phyloP scores from a whole-genome alignment of 2,113 vertebrate species.

The Pollimyrus isidori region DNA sequence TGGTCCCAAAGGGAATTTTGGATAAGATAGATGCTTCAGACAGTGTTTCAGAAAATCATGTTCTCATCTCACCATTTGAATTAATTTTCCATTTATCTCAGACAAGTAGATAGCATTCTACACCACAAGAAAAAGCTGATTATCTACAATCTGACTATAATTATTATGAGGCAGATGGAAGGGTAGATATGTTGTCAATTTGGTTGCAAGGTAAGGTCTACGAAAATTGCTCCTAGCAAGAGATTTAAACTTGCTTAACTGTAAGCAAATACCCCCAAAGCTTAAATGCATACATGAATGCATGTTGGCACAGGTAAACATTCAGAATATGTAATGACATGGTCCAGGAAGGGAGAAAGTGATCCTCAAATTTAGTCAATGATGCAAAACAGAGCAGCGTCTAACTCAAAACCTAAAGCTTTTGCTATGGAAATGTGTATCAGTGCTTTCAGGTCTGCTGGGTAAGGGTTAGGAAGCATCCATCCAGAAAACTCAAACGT shows the following conservation, averaged over 20 bases:
- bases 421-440: neutral
- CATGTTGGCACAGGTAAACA: neutral
- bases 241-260: neutral
- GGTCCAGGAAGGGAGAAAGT: neutral
- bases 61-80: neutral
- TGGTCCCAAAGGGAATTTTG: too few species aligned
- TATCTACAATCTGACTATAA: neutral
- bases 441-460: too few species aligned
- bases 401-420: neutral
- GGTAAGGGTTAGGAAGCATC: neutral
- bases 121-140: neutral
- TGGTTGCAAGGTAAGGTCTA: neutral
- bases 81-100: neutral
- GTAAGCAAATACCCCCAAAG: neutral
- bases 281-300: neutral
- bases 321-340: neutral
- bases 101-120: neutral
- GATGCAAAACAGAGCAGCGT: conserved; percentile 2
- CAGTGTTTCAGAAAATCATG: neutral
- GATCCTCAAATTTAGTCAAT: neutral
- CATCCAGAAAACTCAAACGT: neutral
- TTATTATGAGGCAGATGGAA: neutral
- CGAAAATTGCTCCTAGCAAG: neutral
- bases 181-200: neutral
- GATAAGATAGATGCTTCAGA: neutral